Conservation (phyloP, 2,888 invertebrate genomes). For the Colletes collaris region DNA sequence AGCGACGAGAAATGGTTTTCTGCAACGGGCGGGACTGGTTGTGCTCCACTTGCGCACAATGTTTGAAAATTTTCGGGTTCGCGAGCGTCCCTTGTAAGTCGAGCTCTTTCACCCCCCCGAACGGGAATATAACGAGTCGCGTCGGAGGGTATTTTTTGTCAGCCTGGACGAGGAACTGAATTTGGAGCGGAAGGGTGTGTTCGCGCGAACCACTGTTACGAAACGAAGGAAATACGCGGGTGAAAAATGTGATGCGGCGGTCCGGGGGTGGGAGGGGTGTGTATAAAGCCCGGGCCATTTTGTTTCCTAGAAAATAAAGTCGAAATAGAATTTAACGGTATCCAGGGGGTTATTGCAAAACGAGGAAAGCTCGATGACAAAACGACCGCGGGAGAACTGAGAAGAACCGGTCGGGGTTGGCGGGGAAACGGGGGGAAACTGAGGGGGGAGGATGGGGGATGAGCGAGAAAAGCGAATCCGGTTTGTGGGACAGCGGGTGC, state of each 20-base stretch:
- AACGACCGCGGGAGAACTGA: constrained; percentile 21
- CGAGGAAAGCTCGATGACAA: constrained; percentile 18
- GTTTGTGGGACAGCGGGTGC: constrained; percentile 43
- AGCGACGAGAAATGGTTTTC: no score
- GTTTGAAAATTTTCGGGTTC: no score
- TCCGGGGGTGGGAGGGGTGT: background rate
- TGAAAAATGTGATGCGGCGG: background rate
- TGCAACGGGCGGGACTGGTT: no score
- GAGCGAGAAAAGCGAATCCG: constrained; percentile 26
- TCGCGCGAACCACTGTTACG: no score
- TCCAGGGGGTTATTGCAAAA: constrained; percentile 43
- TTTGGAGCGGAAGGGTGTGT: background rate
- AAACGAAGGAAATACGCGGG: background rate
- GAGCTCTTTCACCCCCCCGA: no score
- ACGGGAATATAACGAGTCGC: no score
- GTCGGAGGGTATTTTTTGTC: no score
- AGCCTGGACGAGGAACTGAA: background rate
- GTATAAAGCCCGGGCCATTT: constrained; percentile 15
- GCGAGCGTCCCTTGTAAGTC: no score
- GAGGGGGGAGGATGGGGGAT: background rate
- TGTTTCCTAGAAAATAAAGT: constrained; percentile 40
- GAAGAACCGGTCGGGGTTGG: background rate
- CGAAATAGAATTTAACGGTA: constrained; percentile 52
- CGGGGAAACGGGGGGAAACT: background rate
- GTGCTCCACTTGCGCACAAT: no score